phyloP scores from a whole-genome alignment of 2,888 invertebrate species.

The Cremastinae sp. region DNA sequence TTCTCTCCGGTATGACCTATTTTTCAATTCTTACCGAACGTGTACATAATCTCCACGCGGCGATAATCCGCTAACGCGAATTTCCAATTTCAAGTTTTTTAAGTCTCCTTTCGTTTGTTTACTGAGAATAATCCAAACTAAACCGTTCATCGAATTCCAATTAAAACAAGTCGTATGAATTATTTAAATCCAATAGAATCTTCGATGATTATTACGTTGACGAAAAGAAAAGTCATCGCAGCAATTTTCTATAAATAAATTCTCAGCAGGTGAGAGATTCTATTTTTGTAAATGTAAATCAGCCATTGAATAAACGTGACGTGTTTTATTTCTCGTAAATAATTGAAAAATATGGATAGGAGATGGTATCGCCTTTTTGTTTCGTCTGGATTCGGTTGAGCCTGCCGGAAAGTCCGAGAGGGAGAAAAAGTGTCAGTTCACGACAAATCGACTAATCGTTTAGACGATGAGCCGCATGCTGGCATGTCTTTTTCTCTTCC shows the following conservation, averaged over 20 bases:
- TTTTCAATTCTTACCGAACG: too few species aligned
- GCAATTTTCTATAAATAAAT: background rate
- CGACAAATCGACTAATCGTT: constrained; percentile 59
- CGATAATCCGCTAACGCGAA: too few species aligned
- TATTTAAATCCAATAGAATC: background rate
- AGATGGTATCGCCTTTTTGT: constrained; percentile 41
- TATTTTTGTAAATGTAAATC: background rate
- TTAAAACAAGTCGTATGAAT: too few species aligned
- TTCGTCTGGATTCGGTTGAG: background rate
- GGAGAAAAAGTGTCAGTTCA: constrained; percentile 50
- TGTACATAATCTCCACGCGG: too few species aligned
- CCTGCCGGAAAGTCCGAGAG: constrained; percentile 29
- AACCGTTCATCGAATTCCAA: too few species aligned
- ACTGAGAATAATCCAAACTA: too few species aligned
- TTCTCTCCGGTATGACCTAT: too few species aligned
- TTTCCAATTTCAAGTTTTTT: too few species aligned
- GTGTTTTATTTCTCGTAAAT: constrained; percentile 11
- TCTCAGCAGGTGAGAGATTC: too few species aligned
- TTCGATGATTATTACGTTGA: background rate
- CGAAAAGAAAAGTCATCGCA: too few species aligned
- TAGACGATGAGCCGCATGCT: constrained; percentile 35
- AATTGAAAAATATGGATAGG: background rate
- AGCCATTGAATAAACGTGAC: background rate
- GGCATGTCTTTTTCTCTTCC: constrained; percentile 2
- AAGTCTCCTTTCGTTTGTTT: too few species aligned